Percentiles rank a stretch among this genome's conserved stretches.
These are phyloP conservation scores for Pimpla rufipes DNA, from an alignment of 2,888 invertebrate genomes.

Conservation along the genomic window DNA sequence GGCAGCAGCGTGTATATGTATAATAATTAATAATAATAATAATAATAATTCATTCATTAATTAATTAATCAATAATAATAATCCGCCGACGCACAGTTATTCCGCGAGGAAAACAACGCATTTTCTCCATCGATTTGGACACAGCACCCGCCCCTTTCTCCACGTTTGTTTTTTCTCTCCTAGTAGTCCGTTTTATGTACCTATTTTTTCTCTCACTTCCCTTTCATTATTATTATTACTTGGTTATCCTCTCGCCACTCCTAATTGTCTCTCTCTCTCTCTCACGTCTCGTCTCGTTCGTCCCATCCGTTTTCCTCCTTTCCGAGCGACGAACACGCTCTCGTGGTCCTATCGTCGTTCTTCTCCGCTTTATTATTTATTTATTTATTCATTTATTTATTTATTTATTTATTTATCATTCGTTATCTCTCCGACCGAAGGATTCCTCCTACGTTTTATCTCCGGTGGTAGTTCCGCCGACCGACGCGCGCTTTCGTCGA, in stretches of 20 bases:
- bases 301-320: conserved; percentile 28
- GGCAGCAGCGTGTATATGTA: conserved; percentile 65
- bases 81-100: conserved; percentile 62
- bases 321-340: not conserved
- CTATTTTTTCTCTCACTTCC: conserved; percentile 49
- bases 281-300: conserved; percentile 21
- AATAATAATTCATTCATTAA: conserved; percentile 59
- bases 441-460: too few relatives aligned
- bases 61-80: conserved; percentile 66
- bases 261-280: conserved; percentile 27
- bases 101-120: conserved; percentile 54
- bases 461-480: not conserved
- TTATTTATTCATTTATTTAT: conserved; percentile 6
- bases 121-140: conserved; percentile 58
- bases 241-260: conserved; percentile 38
- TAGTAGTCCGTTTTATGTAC: conserved; percentile 63
- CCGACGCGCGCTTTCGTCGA: not conserved
- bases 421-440: too few relatives aligned
- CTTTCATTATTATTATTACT: conserved; percentile 49
- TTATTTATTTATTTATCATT: too few relatives aligned
- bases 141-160: conserved; percentile 56
- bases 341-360: too few relatives aligned
- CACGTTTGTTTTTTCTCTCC: conserved; percentile 28
- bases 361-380: not conserved
- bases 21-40: conserved; percentile 62